Base-by-base conservation (phyloP, 2,888 invertebrate genomes). In the Torymus texanus region DNA sequence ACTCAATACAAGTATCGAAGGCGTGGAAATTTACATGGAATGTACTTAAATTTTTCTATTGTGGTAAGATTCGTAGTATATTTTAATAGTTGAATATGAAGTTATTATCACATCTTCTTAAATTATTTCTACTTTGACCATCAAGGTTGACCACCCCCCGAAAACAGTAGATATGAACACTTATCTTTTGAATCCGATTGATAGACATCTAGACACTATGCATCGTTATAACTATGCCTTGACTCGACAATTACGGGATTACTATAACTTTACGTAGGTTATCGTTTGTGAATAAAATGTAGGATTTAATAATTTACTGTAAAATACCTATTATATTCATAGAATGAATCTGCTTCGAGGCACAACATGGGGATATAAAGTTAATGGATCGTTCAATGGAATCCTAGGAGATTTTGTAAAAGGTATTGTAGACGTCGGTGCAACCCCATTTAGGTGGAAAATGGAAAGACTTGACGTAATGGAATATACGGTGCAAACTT, bases 241-340 rank as follows among this genome's bases (percentile, higher is more conserved):
- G 2, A 87, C 94, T 11, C 86, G 92, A 82, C 92, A 93, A 86
- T 91, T 94, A 78, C 88, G 91, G 82, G 93, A 94, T 83, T 92
- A 94, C 89, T 94, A 92, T 85, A 94, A 94, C 90, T 93, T 94
- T 86, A 93, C 92, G 94, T 94, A 90, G 70, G 0, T 51, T 72
- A 61, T 3, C 4, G 24, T 61, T 24, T 50, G 14, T 24, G 3
- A 53, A 14, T 8, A 14, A 41, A 21, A 58, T n/a, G 12, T n/a
- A 18, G 12, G n/a, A 2, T 5, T 56, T 5, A 8, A 24, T 5
- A 14, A 24, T 14, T 41, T 53, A 13, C 3, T 21, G 3, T 58
- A 16, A 63, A 41, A 8, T 41, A 41, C 21, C 21, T 41, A 41
- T 8, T 41, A 16, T n/a, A 41, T 11, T 63, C 65, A 1, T 21